Percentiles rank a stretch among this genome's conserved stretches.
phyloP scores from a whole-genome alignment of 2,797 vertebrate genomes.

The Erethizon dorsatum region DNA sequence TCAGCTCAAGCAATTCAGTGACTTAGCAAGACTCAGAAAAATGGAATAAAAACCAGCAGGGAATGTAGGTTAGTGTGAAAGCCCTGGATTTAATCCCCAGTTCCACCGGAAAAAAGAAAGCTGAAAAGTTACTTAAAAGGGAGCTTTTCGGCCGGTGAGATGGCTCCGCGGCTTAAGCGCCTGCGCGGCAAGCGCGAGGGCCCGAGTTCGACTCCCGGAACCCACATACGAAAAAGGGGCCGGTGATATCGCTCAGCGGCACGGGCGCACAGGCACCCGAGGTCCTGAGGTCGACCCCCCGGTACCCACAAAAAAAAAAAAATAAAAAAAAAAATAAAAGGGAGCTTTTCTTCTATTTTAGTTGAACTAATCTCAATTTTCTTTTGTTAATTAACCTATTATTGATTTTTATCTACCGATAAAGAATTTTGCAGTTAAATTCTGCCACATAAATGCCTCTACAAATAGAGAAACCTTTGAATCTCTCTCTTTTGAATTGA shows the following conservation, averaged over 20 bases:
- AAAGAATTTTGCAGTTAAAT: conserved; percentile 38
- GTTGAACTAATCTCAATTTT: conserved; percentile 17
- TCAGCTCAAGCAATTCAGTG: background rate
- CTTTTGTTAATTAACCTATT: conserved; percentile 1
- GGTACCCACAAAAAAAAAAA: no score
- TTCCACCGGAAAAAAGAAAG: background rate
- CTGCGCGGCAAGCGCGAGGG: no score
- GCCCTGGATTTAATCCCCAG: background rate
- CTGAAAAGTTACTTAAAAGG: conserved; percentile 19
- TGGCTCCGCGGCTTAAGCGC: no score
- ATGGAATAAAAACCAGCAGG: background rate
- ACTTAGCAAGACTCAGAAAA: background rate
- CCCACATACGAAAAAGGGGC: no score
- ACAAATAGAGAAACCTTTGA: conserved; percentile 10
- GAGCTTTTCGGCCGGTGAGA: no score
- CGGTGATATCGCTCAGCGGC: no score
- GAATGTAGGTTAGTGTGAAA: background rate
- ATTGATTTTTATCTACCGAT: conserved; percentile 43
- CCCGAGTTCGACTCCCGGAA: no score
- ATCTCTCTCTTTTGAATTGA: conserved; percentile 35
- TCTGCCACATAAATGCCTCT: background rate
- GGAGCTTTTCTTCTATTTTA: conserved; percentile 16
- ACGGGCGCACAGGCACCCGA: no score
- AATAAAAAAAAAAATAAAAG: no score
- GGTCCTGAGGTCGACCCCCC: no score